Evolutionary conservation across 37 sponge, comb jelly and placozoan genomes (phyloP).

Genomic region (Haliclona indistincta): DNA sequence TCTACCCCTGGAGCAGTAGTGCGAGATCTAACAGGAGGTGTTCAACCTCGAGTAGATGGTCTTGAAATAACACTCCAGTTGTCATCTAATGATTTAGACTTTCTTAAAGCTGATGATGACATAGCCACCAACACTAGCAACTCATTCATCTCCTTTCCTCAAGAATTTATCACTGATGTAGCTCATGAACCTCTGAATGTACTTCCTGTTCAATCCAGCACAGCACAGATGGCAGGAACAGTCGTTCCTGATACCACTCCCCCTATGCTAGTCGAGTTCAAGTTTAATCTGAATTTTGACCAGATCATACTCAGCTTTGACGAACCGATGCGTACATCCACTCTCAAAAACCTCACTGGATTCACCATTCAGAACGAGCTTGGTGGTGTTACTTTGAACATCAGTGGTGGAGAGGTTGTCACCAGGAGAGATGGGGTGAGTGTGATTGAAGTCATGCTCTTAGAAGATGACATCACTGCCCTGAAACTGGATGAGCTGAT

Average conservation of each 20-base stretch:
- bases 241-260: slow-evolving; percentile 53
- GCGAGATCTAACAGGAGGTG: slow-evolving; percentile 69
- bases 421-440: slow-evolving; percentile 60
- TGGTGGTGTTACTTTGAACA: slow-evolving; percentile 10
- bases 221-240: slow-evolving; percentile 38
- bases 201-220: slow-evolving; percentile 13
- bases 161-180: slow-evolving; percentile 50
- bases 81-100: slow-evolving; percentile 52
- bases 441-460: slow-evolving; percentile 42
- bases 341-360: slow-evolving; percentile 57
- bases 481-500: slow-evolving; percentile 57
- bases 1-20: neutral
- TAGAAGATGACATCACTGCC: slow-evolving; percentile 48
- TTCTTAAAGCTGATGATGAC: slow-evolving; percentile 60
- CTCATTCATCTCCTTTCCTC: slow-evolving; percentile 65
- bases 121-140: slow-evolving; percentile 52
- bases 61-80: slow-evolving; percentile 29
- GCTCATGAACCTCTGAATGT: slow-evolving; percentile 48
- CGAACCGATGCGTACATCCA: slow-evolving; percentile 78
- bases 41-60: slow-evolving; percentile 13
- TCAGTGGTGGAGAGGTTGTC: slow-evolving; percentile 65
- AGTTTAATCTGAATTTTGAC: slow-evolving; percentile 69
- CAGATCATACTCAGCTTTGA: slow-evolving; percentile 71
- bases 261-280: slow-evolving; percentile 64
- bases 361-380: slow-evolving; percentile 56